phyloP scores from a whole-genome alignment of 53 echinoderm and acorn worm genomes.

The Henricia sp. region DNA sequence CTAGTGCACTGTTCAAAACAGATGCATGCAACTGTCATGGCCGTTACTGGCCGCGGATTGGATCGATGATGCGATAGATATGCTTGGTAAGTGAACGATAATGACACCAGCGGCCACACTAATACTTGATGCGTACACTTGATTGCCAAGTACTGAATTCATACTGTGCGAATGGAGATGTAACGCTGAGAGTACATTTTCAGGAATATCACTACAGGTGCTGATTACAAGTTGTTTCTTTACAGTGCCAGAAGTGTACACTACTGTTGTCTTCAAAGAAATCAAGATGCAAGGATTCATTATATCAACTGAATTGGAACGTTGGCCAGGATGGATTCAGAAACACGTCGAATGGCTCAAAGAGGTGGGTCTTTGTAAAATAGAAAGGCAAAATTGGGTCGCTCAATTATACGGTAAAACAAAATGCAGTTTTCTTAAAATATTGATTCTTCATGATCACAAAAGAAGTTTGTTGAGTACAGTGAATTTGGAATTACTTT shows the following conservation, averaged over 20 bases:
- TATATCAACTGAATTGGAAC: background rate
- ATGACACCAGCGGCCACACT: background rate
- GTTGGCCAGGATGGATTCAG: conserved; percentile 35
- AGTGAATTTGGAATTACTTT: too few species aligned
- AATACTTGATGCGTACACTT: background rate
- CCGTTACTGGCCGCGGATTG: too few species aligned
- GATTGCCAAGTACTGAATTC: background rate
- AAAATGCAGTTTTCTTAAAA: too few species aligned
- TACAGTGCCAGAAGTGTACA: conserved; percentile 19
- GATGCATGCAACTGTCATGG: too few species aligned
- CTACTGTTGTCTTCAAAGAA: conserved; percentile 31
- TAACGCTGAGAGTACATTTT: background rate
- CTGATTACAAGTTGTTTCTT: background rate
- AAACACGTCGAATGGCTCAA: conserved; percentile 47
- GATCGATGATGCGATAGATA: too few species aligned
- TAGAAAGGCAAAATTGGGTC: too few species aligned
- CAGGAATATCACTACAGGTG: background rate
- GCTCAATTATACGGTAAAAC: too few species aligned
- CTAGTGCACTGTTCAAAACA: too few species aligned
- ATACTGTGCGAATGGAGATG: background rate
- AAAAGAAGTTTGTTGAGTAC: too few species aligned
- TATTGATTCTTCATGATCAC: too few species aligned
- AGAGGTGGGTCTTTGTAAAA: too few species aligned
- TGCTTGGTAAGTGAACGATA: too few species aligned
- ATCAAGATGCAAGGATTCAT: conserved; percentile 55